Evolutionary conservation across 2,888 invertebrate genomes (phyloP), one percentile per base, ranked within the genome.

Genomic region (Lithosia quadra): DNA sequence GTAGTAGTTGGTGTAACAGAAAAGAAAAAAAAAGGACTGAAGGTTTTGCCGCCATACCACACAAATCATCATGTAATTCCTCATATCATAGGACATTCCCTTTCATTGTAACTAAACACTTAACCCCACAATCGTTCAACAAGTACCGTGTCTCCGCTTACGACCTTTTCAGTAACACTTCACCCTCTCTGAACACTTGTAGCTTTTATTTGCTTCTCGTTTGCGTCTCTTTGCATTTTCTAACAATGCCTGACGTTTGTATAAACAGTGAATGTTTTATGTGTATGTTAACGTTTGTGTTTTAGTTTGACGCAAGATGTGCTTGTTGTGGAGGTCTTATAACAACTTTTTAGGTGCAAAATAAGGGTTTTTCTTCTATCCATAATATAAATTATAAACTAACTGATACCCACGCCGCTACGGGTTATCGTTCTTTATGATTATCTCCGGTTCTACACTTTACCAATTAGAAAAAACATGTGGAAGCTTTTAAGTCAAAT

Each of bases 171-270:
- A 58, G 36, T 28, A 39, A 18, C 57, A 68, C 65, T 74, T 60
- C 55, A 72, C 63, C 28, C 73, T 69, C 63, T 68, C 71, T 70
- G 71, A 60, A 76, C 80, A 79, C 79, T 79, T 79, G 81, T 81
- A 69, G 70, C 69, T 71, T 71, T 74, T 79, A 76, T 79, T 79
- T 79, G 80, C 72, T 74, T 79, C 77, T 81, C 79, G 74, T 79
- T 79, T 81, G 69, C 61, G 39, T 62, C 68, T 71, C 39, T 57
- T 57, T 15, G 55, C 53, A 58, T 67, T 77, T 80, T 69, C n/a
- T 59, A 43, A 70, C 66, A 66, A 68, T 34, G 49, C 15, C 55
- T n/a, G 21, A 63, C 28, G 58, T 69, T 63, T 69, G 66, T 63
- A n/a, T 49, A 22, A 65, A 10, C 8, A 57, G 24, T 36, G 43